phyloP scores from a whole-genome alignment of 2,888 invertebrate species.

The Synanthedon andrenaeformis region DNA sequence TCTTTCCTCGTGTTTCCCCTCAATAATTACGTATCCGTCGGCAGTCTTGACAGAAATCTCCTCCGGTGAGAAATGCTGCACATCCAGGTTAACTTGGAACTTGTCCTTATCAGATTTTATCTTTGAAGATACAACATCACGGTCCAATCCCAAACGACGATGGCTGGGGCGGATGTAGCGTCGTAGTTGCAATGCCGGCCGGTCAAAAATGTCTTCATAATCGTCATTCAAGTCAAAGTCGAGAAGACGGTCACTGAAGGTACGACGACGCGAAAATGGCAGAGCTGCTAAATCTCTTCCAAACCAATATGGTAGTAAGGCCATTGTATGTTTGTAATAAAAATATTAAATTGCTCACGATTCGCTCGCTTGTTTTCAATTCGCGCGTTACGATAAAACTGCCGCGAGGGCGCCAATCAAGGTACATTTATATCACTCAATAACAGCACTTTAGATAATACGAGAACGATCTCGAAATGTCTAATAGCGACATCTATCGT shows the following conservation, averaged over 20 bases:
- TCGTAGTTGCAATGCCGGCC: slow-evolving; percentile 27
- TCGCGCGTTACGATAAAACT: slow-evolving; percentile 5
- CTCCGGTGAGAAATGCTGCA: slow-evolving; percentile 81
- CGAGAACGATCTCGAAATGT: slow-evolving; percentile 13
- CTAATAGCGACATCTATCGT: slow-evolving; percentile 15
- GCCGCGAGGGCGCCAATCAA: slow-evolving; percentile 10
- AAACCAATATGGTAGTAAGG: slow-evolving; percentile 46
- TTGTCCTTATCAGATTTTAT: slow-evolving; percentile 68
- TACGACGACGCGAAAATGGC: slow-evolving; percentile 23
- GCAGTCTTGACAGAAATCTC: slow-evolving; percentile 82
- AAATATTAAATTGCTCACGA: slow-evolving; percentile 5
- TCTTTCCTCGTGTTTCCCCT: slow-evolving; percentile 84
- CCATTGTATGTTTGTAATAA: slow-evolving; percentile 24
- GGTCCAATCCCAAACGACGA: slow-evolving; percentile 46
- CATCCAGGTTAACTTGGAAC: slow-evolving; percentile 79
- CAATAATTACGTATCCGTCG: slow-evolving; percentile 76
- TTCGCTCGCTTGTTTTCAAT: slow-evolving; percentile 5
- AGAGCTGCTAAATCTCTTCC: slow-evolving; percentile 22
- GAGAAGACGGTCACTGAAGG: slow-evolving; percentile 46
- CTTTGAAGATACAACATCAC: slow-evolving; percentile 63
- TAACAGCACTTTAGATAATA: slow-evolving; percentile 10
- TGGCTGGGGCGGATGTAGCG: slow-evolving; percentile 44
- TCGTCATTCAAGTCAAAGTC: slow-evolving; percentile 51
- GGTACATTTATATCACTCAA: slow-evolving; percentile 28
- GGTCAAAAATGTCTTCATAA: slow-evolving; percentile 38